Percentiles rank a stretch among this genome's conserved stretches.
phyloP scores from a whole-genome alignment of 37 sponge, comb jelly and placozoan species.

The Diacarnus erythraeanus region DNA sequence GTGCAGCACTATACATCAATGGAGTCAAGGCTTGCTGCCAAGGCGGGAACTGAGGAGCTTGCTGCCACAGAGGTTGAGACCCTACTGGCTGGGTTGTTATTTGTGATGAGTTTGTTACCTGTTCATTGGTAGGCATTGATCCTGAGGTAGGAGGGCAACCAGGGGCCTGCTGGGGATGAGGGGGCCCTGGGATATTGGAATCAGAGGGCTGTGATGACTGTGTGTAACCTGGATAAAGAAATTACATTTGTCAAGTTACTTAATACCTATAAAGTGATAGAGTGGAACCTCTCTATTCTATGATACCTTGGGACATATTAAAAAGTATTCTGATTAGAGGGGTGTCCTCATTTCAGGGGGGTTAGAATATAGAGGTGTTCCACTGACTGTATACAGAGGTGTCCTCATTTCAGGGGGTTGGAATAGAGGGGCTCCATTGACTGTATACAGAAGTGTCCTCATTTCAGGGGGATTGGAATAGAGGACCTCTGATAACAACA shows the following conservation, averaged over 20 bases:
- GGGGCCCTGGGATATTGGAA: background rate
- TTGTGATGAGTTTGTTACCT: background rate
- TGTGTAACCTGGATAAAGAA: background rate
- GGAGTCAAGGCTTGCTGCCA: background rate
- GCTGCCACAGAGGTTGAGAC: background rate
- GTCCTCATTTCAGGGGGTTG: too few relatives aligned
- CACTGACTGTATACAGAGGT: too few relatives aligned
- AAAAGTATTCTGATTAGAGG: too few relatives aligned
- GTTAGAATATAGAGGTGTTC: too few relatives aligned
- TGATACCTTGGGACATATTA: too few relatives aligned
- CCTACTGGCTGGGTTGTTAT: background rate
- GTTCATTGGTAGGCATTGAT: background rate
- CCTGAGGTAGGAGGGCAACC: background rate
- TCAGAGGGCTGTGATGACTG: background rate
- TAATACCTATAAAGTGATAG: too few relatives aligned
- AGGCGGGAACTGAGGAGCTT: conserved; percentile 5
- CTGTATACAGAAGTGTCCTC: too few relatives aligned
- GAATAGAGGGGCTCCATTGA: too few relatives aligned
- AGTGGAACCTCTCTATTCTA: too few relatives aligned
- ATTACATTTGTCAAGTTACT: too few relatives aligned
- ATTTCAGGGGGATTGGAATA: background rate
- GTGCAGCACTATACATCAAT: conserved; percentile 28
- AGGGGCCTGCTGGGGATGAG: background rate
- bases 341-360: too few relatives aligned
- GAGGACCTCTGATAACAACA: too few relatives aligned